Conservation (phyloP, 1,140 invertebrate species). For the Brachionus plicatilis region DNA sequence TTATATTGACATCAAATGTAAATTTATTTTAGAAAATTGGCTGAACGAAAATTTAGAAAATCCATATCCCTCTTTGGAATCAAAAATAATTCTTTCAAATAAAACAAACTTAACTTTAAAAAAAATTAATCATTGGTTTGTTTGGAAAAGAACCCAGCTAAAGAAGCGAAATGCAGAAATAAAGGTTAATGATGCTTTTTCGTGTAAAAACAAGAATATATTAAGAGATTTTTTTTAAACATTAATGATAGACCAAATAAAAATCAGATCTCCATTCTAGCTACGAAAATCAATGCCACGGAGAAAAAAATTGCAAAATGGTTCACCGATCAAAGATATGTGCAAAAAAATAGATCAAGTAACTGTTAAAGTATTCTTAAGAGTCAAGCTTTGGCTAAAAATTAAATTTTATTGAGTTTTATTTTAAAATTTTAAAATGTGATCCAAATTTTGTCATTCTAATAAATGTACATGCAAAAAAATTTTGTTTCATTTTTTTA, state of each 20-base stretch:
- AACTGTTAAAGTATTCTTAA: background rate
- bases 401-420: background rate
- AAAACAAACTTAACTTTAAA: background rate
- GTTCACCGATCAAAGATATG: background rate
- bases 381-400: background rate
- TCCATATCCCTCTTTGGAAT: background rate
- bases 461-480: background rate
- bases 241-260: background rate
- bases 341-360: background rate
- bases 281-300: background rate
- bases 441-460: background rate
- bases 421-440: background rate
- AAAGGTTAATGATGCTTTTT: background rate
- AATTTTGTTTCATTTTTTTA: background rate
- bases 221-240: conserved; percentile 8
- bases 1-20: background rate
- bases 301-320: conserved; percentile 2
- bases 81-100: background rate
- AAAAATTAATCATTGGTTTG: background rate
- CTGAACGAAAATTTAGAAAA: background rate
- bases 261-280: background rate
- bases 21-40: background rate
- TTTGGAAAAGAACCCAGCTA: background rate
- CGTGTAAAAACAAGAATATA: background rate
- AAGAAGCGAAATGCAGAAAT: background rate